A percentile compares a stretch with the other conserved stretches of the same genome.
phyloP scores from a whole-genome alignment of 2,888 invertebrate species.

The Caenorhabditis sinica region DNA sequence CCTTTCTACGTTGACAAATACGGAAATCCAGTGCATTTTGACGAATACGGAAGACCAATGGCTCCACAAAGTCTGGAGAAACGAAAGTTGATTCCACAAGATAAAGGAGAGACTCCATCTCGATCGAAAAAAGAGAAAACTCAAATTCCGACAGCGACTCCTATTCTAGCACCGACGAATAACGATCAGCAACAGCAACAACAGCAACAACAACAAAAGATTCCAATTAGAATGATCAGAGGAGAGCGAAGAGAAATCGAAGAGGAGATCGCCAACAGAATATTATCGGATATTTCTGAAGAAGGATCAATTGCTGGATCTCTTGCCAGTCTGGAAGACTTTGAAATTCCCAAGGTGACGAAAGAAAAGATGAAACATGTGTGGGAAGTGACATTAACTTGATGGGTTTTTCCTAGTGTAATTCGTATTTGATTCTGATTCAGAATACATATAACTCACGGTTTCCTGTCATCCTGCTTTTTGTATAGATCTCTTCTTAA shows the following conservation, averaged over 20 bases:
- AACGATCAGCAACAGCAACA: conserved; percentile 33
- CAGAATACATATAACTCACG: not conserved
- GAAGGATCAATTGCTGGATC: conserved; percentile 82
- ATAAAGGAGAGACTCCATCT: conserved; percentile 74
- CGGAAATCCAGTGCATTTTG: conserved; percentile 52
- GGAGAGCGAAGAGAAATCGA: conserved; percentile 82
- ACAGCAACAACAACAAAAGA: conserved; percentile 38
- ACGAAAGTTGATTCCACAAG: conserved; percentile 73
- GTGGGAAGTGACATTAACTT: conserved; percentile 43
- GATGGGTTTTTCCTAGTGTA: conserved; percentile 32
- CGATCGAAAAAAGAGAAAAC: conserved; percentile 63
- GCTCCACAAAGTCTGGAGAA: conserved; percentile 65
- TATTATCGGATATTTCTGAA: conserved; percentile 83
- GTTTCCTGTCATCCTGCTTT: not conserved
- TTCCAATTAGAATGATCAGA: conserved; percentile 80
- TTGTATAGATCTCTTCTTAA: not conserved
- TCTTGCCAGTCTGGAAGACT: conserved; percentile 78
- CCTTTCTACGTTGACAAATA: conserved; percentile 62
- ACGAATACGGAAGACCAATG: conserved; percentile 57
- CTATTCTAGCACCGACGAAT: conserved; percentile 35
- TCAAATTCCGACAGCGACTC: conserved; percentile 8
- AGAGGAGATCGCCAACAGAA: conserved; percentile 83
- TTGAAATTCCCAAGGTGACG: conserved; percentile 72
- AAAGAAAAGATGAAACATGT: conserved; percentile 37
- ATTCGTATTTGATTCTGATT: not conserved